Evolutionary conservation across 2,888 invertebrate species (phyloP).

Genomic region (Argyresthia albistria): DNA sequence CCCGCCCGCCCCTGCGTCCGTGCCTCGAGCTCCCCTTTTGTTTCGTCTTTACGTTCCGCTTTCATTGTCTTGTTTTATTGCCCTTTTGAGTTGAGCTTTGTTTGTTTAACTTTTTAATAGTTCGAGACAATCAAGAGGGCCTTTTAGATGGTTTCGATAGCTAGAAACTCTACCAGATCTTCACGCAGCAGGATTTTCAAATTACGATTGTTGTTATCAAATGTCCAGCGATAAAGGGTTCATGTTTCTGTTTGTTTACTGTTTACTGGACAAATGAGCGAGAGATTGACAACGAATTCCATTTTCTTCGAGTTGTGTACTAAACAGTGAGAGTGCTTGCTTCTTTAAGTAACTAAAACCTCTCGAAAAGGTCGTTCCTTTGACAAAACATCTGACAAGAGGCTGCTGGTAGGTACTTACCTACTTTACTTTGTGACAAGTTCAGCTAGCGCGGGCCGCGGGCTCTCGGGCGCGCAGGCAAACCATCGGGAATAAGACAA

Average conservation of each 20-base stretch:
- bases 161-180: no score
- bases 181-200: no score
- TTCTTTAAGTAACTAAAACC: not conserved
- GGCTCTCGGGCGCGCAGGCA: not conserved
- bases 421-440: no score
- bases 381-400: not conserved
- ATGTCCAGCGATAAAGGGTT: not conserved
- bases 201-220: no score
- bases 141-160: not conserved
- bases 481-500: no score
- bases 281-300: not conserved
- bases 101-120: slow-evolving; percentile 3
- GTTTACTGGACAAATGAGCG: not conserved
- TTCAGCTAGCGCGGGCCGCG: no score
- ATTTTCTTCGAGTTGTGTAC: not conserved
- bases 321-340: not conserved
- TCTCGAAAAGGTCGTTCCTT: not conserved
- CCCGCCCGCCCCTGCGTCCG: slow-evolving; percentile 19
- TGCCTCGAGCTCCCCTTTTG: slow-evolving; percentile 32
- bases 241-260: not conserved
- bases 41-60: slow-evolving; percentile 46
- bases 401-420: not conserved
- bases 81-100: slow-evolving; percentile 23
- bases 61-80: slow-evolving; percentile 57
- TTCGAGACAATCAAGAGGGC: slow-evolving; percentile 2